phyloP scores from a whole-genome alignment of 1,140 invertebrate species.

The Orchestia grillus region DNA sequence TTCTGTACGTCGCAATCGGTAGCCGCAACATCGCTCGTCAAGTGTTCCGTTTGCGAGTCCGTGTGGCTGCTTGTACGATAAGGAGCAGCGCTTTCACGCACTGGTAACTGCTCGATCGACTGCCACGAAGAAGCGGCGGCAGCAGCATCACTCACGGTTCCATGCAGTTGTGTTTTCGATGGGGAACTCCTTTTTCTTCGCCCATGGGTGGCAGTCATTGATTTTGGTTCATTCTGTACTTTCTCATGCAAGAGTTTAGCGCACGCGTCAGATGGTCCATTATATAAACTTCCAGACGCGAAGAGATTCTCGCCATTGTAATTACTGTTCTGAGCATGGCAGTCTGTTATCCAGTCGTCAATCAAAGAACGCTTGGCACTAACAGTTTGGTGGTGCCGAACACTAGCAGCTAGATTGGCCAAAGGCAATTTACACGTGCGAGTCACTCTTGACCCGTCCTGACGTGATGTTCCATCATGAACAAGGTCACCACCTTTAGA shows the following conservation, averaged over 20 bases:
- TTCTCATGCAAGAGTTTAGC: background rate
- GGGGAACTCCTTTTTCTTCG: conserved; percentile 27
- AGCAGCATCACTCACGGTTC: background rate
- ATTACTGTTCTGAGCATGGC: conserved; percentile 22
- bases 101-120: conserved; percentile 10
- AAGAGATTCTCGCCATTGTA: conserved; percentile 1
- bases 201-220: background rate
- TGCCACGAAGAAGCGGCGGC: background rate
- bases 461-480: conserved; percentile 37
- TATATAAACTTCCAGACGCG: background rate
- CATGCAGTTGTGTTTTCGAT: background rate
- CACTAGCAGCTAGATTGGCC: background rate
- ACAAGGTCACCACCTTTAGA: conserved; percentile 26
- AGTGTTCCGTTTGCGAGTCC: background rate
- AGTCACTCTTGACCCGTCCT: background rate
- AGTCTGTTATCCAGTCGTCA: conserved; percentile 40
- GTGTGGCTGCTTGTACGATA: background rate
- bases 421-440: background rate
- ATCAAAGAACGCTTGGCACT: conserved; percentile 15
- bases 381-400: background rate
- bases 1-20: background rate
- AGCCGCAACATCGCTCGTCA: background rate
- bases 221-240: background rate
- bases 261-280: background rate
- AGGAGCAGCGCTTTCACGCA: conserved; percentile 14